Evolutionary conservation across 2,797 vertebrate species (phyloP), one percentile per base, ranked within the genome.

Genomic region (Micrastur ruficollis): DNA sequence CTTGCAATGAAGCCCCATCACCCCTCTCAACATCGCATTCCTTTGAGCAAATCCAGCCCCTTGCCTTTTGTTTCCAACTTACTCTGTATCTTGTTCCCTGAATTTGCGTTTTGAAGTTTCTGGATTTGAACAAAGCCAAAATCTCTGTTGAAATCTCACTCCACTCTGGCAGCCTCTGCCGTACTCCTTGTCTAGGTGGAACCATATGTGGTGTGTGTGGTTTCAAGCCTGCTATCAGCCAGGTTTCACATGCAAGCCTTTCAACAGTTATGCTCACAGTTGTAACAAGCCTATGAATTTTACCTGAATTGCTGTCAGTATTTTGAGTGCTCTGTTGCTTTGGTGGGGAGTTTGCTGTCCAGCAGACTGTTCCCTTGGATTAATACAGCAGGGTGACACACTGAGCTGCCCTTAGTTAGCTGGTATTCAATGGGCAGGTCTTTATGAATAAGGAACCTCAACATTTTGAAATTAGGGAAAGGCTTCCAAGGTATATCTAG

Each of bases 71-170:
- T 71, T 93, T 87, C 71, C 78, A 89, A 6, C 56, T 81, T 78
- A 21, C n/a, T 81, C 49, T 68, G 62, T 14, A 87, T 68, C 78
- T 91, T 16, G 19, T 78, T 80, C 29, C 11, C 49, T 34, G 72
- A 63, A 53, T 83, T 55, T 73, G 40, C 5, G 2, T 81, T 89
- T 59, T 68, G 66, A 85, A 78, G 55, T 81, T 81, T 86, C 65
- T 93, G 68, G 61, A 68, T 58, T 83, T 93, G 65, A 95, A 74
- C 58, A 73, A 87, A 74, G 49, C 49, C 75, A 71, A 93, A 44
- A 94, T 92, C 86, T 93, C 86, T 55, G 3, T 4, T 68, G 72
- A 91, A 94, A 90, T 91, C 79, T 95, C 72, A 74, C 52, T 82
- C 40, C 13, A 16, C 5, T 67, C 79, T 92, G 89, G 84, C 92